Conservation (phyloP, 2,113 vertebrate species). For the Geothlypis trichas region DNA sequence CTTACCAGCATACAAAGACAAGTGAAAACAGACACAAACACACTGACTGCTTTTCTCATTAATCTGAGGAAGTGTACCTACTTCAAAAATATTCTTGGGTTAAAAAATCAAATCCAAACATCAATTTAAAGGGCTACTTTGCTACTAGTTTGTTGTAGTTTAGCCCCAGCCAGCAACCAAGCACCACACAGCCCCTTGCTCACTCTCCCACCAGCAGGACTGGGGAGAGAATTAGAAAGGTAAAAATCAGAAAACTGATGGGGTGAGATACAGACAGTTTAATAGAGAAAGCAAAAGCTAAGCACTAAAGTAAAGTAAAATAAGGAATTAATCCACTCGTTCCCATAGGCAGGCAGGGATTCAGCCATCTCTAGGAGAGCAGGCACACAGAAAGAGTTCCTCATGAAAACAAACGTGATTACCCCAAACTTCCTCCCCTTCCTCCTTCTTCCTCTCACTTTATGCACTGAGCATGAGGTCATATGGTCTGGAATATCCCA, state of each 20-base stretch:
- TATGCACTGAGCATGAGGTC: not conserved
- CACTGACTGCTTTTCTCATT: not conserved
- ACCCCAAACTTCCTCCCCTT: not conserved
- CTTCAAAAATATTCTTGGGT: not conserved
- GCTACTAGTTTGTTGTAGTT: not conserved
- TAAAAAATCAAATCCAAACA: not conserved
- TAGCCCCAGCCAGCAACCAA: not conserved
- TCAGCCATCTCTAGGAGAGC: not conserved
- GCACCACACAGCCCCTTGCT: fast-evolving
- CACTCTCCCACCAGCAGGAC: not conserved
- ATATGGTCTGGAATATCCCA: not conserved
- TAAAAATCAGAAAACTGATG: not conserved
- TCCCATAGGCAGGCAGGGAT: not conserved
- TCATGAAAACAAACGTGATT: not conserved
- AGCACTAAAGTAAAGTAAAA: not conserved
- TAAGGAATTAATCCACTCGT: not conserved
- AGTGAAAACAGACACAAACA: not conserved
- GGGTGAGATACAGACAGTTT: not conserved
- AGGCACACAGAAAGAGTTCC: not conserved
- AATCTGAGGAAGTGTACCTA: not conserved
- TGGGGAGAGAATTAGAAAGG: not conserved
- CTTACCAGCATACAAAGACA: not conserved
- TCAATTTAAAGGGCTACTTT: not conserved
- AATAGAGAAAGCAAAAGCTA: not conserved
- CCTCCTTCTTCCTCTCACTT: not conserved